Evolutionary conservation across 2,888 invertebrate genomes (phyloP), one percentile per base, ranked within the genome.

Genomic region (Caenorhabditis angaria): DNA sequence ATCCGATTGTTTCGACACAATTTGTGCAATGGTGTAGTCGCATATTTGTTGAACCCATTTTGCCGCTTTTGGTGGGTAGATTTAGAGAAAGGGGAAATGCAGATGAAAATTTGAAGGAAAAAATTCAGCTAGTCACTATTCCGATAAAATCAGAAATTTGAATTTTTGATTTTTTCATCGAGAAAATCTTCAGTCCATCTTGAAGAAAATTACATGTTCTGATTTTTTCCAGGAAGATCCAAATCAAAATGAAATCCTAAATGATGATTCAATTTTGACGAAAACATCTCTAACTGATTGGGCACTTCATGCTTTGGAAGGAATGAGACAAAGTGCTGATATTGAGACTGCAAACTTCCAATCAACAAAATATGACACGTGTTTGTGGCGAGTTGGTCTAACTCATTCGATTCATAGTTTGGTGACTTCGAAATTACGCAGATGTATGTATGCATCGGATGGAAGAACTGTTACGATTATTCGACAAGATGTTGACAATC

Each of bases 21-120:
- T 85, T 87, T 63, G 85, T 86, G 22, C 75, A 77, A 2, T 87
- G 87, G 87, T 87, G 85, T 71, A 77, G 82, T 22, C 81, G 84
- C 35, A 73, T 83, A n/a, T 86, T 87, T 69, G 77, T 82, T 10
- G 76, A 81, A 53, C 82, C 83, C n/a, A 78, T 82, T 53, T 68
- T 82, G 14, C 76, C 82, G 22, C 66, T 78, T 27, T 75, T 81
- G 27, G 20, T 18, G 20, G 35, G 14, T n/a, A 51, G 51, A 20
- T 51, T 51, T 51, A 51, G 51, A 51, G 18, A 51, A 51, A n/a
- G 18, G 6, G 18, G 18, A 51, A 54, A 54, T 12, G 6, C 10
- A 5, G 4, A 24, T 35, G 58, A 58, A 32, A 58, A 58, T 35
- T 32, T 4, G 5, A 4, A 20, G 6, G 32, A 58, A n/a, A 27